A percentile compares a stretch with the other conserved stretches of the same genome.
These are phyloP conservation scores for Mola mola DNA, from an alignment of 2,113 vertebrate genomes.

Conservation along the genomic window DNA sequence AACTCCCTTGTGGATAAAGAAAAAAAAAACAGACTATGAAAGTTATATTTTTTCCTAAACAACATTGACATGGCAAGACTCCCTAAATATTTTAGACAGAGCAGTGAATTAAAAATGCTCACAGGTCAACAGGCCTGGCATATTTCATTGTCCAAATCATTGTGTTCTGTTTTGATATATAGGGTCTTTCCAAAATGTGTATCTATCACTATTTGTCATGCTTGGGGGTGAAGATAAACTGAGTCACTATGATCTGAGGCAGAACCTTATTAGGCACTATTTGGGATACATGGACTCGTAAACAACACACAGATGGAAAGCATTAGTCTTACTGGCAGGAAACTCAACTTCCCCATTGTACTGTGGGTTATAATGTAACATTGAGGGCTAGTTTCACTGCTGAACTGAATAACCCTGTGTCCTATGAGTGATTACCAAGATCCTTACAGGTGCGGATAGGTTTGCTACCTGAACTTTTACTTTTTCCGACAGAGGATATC, in stretches of 20 bases:
- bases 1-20: not conserved
- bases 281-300: slow-evolving; percentile 39
- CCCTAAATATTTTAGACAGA: no score
- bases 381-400: slow-evolving; percentile 41
- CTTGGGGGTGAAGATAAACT: slow-evolving; percentile 23
- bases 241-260: slow-evolving; percentile 40
- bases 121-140: no score
- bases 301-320: slow-evolving; percentile 70
- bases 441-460: slow-evolving; percentile 39
- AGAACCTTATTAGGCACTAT: slow-evolving; percentile 58
- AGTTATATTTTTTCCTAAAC: no score
- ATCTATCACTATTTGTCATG: not conserved
- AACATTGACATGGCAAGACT: no score
- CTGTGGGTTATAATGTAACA: slow-evolving; percentile 58
- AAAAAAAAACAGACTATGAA: no score
- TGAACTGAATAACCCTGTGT: slow-evolving; percentile 34
- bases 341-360: slow-evolving; percentile 50
- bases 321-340: slow-evolving; percentile 67
- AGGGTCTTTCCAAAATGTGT: not conserved
- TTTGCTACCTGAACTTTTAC: slow-evolving; percentile 10
- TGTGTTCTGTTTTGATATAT: slow-evolving; percentile 7
- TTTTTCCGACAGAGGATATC: no score
- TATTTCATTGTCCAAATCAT: no score
- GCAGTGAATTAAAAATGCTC: no score
- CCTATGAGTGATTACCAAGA: slow-evolving; percentile 20